Base-by-base conservation (phyloP, 2,888 invertebrate species). In the Amaurobius ferox region DNA sequence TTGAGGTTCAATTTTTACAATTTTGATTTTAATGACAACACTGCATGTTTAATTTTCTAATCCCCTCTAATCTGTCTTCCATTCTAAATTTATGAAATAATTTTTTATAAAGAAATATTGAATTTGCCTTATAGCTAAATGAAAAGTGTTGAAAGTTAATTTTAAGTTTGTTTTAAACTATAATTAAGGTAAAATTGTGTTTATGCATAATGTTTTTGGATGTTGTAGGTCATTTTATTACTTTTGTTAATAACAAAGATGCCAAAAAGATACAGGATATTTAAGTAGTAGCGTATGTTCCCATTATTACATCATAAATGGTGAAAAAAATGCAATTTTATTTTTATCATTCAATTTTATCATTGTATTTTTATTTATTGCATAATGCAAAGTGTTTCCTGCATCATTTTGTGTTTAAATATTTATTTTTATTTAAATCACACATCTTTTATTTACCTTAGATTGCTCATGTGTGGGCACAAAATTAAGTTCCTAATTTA, bases 401-500 rank as follows among this genome's bases (percentile, higher is more conserved):
- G 55, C 55, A 55, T 71, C 28, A 30, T 71, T 48, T 19, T 71
- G 48, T 28, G 29, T 28, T 71, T 71, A 48, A 29, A 55, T 40
- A 67, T 67, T 48, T 48, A 48, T 67, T 76, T 44, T 76, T 76
- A 67, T 76, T 76, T 76, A 29, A 74, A 76, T 29, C 48, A 48
- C n/a, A 16, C 16, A 9, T 40, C 13, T 48, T 19, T 19, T 48
- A 19, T 61, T 26, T 61, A 28, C 6, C 19, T 9, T 61, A 7
- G 16, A 28, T 26, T 7, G 61, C 61, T 61, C 61, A 26, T 26
- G 2, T 26, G 2, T 26, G 61, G 26, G 61, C 61, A 61, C 61
- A 23, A 61, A 61, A 61, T 61, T 79, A 32, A 80, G 80, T 80
- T 80, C 80, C 80, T 79, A 79, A 44, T 79, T 70, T 55, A n/a